Evolutionary conservation across 1,140 invertebrate species (phyloP).

Genomic region (Bursaphelenchus mucronatus): DNA sequence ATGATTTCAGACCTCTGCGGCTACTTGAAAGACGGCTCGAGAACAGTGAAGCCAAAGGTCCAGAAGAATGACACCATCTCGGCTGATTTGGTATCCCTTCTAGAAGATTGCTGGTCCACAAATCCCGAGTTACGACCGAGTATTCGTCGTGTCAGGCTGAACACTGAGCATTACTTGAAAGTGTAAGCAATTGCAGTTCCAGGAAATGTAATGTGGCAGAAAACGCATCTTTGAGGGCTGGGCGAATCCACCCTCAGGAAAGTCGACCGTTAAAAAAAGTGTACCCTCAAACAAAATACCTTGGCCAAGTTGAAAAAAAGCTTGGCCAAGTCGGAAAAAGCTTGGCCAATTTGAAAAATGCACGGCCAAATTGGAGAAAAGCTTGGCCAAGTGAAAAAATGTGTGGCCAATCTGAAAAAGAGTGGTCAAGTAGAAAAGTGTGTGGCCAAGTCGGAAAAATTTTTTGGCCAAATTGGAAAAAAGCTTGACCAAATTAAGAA

Average conservation of each 20-base stretch:
- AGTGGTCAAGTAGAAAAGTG: too few species aligned
- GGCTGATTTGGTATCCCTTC: slow-evolving; percentile 51
- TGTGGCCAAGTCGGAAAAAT: too few species aligned
- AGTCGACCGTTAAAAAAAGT: too few species aligned
- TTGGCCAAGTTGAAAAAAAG: too few species aligned
- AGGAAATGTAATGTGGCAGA: slow-evolving; percentile 18
- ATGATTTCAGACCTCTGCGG: slow-evolving; percentile 39
- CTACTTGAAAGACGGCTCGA: slow-evolving; percentile 52
- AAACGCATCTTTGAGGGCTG: slow-evolving; percentile 71
- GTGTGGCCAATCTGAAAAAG: slow-evolving; percentile 23
- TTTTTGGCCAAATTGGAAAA: too few species aligned
- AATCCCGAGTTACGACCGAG: slow-evolving; percentile 57
- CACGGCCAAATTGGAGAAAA: too few species aligned
- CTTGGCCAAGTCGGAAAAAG: too few species aligned
- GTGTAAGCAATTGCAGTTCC: slow-evolving; percentile 35
- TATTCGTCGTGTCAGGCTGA: slow-evolving; percentile 54
- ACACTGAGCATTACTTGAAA: slow-evolving; percentile 60
- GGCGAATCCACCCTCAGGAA: too few species aligned
- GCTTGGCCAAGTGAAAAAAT: background rate
- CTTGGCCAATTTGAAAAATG: too few species aligned
- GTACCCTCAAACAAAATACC: too few species aligned
- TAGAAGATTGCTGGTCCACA: slow-evolving; percentile 56
- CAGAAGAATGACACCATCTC: slow-evolving; percentile 52
- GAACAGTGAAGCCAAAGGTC: slow-evolving; percentile 48
- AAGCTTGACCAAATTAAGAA: too few species aligned